These are phyloP conservation scores for Eptatretus atami DNA, from an alignment of 2,797 vertebrate species.

Conservation along the genomic window DNA sequence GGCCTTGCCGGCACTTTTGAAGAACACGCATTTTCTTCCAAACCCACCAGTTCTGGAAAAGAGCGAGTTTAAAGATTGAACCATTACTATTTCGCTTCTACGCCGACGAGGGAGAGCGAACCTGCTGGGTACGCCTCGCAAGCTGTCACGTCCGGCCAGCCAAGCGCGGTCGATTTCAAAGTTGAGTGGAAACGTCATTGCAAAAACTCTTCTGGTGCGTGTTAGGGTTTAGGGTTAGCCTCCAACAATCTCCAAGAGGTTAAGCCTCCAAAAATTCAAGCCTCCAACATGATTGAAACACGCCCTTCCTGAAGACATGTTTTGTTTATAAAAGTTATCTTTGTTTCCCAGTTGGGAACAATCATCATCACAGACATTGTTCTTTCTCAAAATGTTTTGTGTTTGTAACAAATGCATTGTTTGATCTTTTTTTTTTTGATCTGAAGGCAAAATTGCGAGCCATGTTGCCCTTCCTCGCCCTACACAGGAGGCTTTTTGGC, in stretches of 20 bases:
- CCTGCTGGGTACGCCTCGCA: conserved; percentile 24
- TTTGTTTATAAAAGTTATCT: background rate
- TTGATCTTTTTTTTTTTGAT: too few relatives aligned
- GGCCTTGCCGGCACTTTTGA: conserved; percentile 10
- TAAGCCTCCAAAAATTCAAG: too few relatives aligned
- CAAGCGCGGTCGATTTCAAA: conserved; percentile 83
- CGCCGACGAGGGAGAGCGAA: conserved; percentile 85
- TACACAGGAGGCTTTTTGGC: too few relatives aligned
- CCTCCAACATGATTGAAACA: background rate
- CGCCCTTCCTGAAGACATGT: background rate
- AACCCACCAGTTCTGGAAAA: conserved; percentile 48
- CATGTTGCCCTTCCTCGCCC: too few relatives aligned
- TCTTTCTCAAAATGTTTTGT: too few relatives aligned
- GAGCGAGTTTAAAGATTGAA: conserved; percentile 85
- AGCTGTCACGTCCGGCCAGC: conserved; percentile 39
- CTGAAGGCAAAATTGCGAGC: too few relatives aligned
- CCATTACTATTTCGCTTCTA: conserved; percentile 93
- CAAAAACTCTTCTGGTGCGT: conserved; percentile 63
- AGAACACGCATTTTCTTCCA: conserved; percentile 3
- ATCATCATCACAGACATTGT: background rate
- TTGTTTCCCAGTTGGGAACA: background rate
- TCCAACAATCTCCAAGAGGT: too few relatives aligned
- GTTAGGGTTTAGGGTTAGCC: too few relatives aligned
- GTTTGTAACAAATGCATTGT: too few relatives aligned
- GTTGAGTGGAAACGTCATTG: conserved; percentile 85